phyloP scores from a whole-genome alignment of 2,888 invertebrate genomes.

The Tipula confusa region DNA sequence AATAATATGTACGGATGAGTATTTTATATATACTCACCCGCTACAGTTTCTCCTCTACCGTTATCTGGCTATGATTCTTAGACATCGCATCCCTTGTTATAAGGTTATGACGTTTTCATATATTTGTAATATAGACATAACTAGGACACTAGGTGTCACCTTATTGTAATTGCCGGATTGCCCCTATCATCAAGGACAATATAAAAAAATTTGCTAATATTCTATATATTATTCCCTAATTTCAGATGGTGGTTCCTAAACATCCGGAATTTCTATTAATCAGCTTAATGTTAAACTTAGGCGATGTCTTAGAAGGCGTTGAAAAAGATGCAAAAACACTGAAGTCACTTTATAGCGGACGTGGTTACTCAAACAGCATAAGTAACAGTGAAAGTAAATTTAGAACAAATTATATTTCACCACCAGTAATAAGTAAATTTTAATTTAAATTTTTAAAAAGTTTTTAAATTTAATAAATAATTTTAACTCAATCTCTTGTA shows the following conservation, averaged over 20 bases:
- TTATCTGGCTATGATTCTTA: too few species aligned
- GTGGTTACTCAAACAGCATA: neutral
- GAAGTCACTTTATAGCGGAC: conserved; percentile 35
- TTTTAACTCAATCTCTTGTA: neutral
- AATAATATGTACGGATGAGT: too few species aligned
- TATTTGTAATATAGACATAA: too few species aligned
- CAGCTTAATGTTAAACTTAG: conserved; percentile 72
- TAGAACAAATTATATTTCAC: neutral
- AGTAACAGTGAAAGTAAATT: neutral
- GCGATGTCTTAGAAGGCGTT: conserved; percentile 62
- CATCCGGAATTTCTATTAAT: conserved; percentile 77
- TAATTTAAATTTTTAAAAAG: neutral
- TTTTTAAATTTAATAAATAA: neutral
- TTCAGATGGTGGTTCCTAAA: conserved; percentile 68
- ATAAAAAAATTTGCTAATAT: too few species aligned
- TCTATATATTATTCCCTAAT: too few species aligned
- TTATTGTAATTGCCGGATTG: too few species aligned
- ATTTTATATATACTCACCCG: too few species aligned
- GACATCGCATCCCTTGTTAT: too few species aligned
- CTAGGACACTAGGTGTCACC: too few species aligned
- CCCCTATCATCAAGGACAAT: too few species aligned
- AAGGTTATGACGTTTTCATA: too few species aligned
- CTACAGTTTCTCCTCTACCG: too few species aligned
- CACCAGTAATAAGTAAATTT: neutral
- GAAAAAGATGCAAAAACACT: conserved; percentile 39